Conservation (phyloP, 2,113 vertebrate species). For the Oxygymnocypris stewartii region DNA sequence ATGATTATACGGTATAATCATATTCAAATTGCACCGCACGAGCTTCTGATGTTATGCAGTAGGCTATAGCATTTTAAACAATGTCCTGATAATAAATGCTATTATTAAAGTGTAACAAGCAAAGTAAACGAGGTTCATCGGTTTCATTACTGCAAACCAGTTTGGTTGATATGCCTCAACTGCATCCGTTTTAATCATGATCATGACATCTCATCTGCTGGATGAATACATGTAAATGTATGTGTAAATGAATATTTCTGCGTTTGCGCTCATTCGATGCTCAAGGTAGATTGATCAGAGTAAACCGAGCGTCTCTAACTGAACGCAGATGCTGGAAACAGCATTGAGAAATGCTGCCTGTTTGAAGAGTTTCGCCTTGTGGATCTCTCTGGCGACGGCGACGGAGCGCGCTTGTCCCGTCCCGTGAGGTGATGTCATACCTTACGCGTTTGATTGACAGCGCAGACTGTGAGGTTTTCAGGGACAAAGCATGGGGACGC, state of each 20-base stretch:
- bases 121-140: not conserved
- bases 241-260: not conserved
- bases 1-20: not conserved
- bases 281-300: not conserved
- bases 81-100: not conserved
- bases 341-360: constrained; percentile 38
- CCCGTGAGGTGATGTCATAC: constrained; percentile 35
- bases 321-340: constrained; percentile 45
- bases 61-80: not conserved
- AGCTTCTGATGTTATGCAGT: not conserved
- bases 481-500: constrained; percentile 37
- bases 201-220: not conserved
- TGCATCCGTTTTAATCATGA: not conserved
- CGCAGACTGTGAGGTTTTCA: constrained; percentile 48
- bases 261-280: not conserved
- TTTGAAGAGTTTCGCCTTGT: constrained; percentile 63
- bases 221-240: not conserved
- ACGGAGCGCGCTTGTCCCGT: constrained; percentile 30
- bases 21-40: not conserved
- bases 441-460: constrained; percentile 52
- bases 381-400: constrained; percentile 45
- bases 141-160: not conserved
- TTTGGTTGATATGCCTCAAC: not conserved
- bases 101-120: not conserved
- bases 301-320: constrained; percentile 25